Evolutionary conservation across 2,113 vertebrate genomes (phyloP), one percentile per base, ranked within the genome.

Genomic region (Semicossyphus pulcher): DNA sequence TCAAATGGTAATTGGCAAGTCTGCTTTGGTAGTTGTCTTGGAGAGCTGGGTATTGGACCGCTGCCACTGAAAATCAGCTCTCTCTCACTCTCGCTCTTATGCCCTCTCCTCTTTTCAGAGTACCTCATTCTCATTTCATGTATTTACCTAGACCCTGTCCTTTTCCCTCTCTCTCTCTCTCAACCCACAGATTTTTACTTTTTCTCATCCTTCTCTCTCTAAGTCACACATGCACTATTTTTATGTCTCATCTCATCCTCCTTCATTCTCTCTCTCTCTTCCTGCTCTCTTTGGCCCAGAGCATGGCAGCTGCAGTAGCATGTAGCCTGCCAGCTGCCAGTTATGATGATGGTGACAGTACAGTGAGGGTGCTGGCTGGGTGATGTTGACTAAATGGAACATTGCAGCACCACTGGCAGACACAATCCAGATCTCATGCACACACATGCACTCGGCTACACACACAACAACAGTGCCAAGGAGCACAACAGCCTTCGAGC

Each of bases 361-460:
- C 75, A 74, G 72, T 70, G 53, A 52, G 80, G 72, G 72, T 65
- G 36, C 70, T 76, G 73, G 72, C 86, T 75, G 75, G 58, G 59
- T 79, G 83, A 86, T 74, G 54, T 72, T 79, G 73, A 76, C 81
- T 86, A 88, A 87, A 80, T 86, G 59, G 72, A 86, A 84, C 78
- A 81, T 58, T 81, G 65, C 66, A 78, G 64, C 62, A 81, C 78
- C 58, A 64, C 81, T 81, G 65, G 72, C 69, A 81, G 51, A 87
- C 61, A 62, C 57, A 60, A 42, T 66, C 68, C 45, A 54, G 16
- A 54, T 37, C 54, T 4, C n/a, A 25, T 16, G 18, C 54, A 45
- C 21, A 7, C 20, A 8, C 5, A 3, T 8, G 34, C 39, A 25
- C 25, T 14, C 21, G 29, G 51, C 12, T 52, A 48, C 59, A 65